Evolutionary conservation across 2,797 vertebrate genomes (phyloP), one percentile per base, ranked within the genome.

Genomic region (Corythornis leucogaster): DNA sequence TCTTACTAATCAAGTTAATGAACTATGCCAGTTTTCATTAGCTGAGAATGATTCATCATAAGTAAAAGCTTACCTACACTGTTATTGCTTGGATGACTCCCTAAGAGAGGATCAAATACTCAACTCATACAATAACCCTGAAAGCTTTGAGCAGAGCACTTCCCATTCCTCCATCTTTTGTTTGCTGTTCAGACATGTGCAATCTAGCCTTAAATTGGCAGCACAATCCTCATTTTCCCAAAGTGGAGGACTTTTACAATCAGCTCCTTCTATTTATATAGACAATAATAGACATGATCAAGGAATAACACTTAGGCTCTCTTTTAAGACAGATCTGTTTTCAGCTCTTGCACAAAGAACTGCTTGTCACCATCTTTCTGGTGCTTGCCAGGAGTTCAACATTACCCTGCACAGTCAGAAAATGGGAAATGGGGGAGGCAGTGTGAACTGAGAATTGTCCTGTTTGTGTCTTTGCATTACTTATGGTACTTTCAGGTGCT

Each of bases 301-400:
- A 90, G 84, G 64, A 88, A 48, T 31, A 86, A 63, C 71, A 64
- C 75, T 88, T 76, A 50, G 63, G 20, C 35, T 89, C 30, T 67
- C 61, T 89, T 95, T 86, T 85, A 92, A 92, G 73, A 71, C 68
- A 51, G 53, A 58, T 90, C 71, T 90, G 30, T 85, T 95, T 92
- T 77, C 84, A 82, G 78, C 82, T 87, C 30, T 45, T 71, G 58
- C 31, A 82, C 68, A 71, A 90, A 93, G 78, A 92, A 31, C 61
- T 88, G 78, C 83, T 87, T 46, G 55, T 95, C 83, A 51, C 64
- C 80, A 42, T 86, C 73, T 68, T 71, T 51, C 42, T 85, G 50
- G 46, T 54, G 54, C 66, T 63, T 89, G 53, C 64, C 66, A 31
- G 73, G 48, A 70, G 63, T 66, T 89, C 87, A 71, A 67, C 6